Base-by-base conservation (phyloP, 2,888 invertebrate genomes). In the Cryptus viduatorius region DNA sequence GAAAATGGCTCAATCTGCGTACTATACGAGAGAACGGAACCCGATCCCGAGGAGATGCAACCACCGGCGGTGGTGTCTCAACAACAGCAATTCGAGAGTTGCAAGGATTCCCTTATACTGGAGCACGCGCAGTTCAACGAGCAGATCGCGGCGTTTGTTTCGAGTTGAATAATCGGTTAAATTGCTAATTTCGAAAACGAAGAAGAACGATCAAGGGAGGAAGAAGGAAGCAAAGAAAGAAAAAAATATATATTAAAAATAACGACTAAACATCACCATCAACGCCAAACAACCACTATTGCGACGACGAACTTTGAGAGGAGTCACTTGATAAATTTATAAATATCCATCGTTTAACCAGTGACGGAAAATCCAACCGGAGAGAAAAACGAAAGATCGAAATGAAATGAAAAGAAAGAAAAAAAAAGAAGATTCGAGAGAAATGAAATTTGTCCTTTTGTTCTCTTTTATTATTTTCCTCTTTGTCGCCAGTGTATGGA, bases 1-100 rank as follows among this genome's bases (percentile, higher is more conserved):
- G 96, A 96, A 90, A 95, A 95, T 89, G 96, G 96, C 31, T 95
- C 95, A 87, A 95, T 96, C 86, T 95, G 95, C 86, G 95, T 95
- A 0, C 91, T 96, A 8, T 95, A 94, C 91, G 94, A 95, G 73
- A 90, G 91, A 68, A 91, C 90, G 61, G 92, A 90, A 14, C 89
- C 92, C 8, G 91, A 91, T 0, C 89, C 88, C 2, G 92, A 92
- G 10, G 91, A 91, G 14, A 67, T 82, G 64, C 84, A 81, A 64
- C 19, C 87, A 83, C 16, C 83, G 65, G 7, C 82, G 75, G 0
- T 83, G 78, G 0, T 83, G 76, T 3, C 85, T n/a, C 92, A 91
- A 53, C 93, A 92, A 53, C 92, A 91, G 76, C 93, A 92, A 75
- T 93, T 92, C 76, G 93, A 93, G 84, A 93, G 92, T 78, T 93